Evolutionary conservation across 2,888 invertebrate species (phyloP), one percentile per base, ranked within the genome.

Genomic region (Thalpophila matura): DNA sequence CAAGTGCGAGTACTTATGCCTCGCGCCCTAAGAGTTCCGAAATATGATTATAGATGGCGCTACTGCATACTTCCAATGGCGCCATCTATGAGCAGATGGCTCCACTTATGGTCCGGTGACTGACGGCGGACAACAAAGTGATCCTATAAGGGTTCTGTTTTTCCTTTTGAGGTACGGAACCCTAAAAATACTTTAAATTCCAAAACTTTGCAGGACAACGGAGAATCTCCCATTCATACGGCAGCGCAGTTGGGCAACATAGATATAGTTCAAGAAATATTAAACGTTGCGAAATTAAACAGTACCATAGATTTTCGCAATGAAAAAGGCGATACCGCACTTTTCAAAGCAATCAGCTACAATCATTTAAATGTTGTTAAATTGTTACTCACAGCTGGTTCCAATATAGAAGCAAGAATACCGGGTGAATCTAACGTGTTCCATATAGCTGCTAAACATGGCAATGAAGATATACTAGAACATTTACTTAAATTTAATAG

Each of bases 391-490:
- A 77, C 88, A 10, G 88, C 88, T 55, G 93, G 91, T 7, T 93
- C 92, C 0, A 77, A 82, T 62, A 84, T 95, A n/a, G 79, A 89
- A 27, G n/a, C n/a, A n/a, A n/a, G n/a, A n/a, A 92, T 91, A 10
- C 81, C 86, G 6, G 79, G 85, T 12, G 78, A 85, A 40, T 75
- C 84, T 14, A 96, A 95, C 5, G 91, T 96, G 35, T 84, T 96
- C 92, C 80, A 22, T 84, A 53, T 74, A 20, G 78, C 83, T 20
- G 79, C 83, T 51, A 93, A 92, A 80, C 82, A 88, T 61, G 95
- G 96, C 1, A 88, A 92, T 59, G 76, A 86, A 16, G 91, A 94
- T 14, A 93, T 96, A 66, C 90, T 96, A 7, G 89, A 93, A 74
- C 82, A 90, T 27, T 86, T 96, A 33, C 78, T 96, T 14, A 86